A percentile compares a stretch with the other conserved stretches of the same genome.
Conservation (phyloP, 2,888 invertebrate genomes). For the Euplexia lucipara region DNA sequence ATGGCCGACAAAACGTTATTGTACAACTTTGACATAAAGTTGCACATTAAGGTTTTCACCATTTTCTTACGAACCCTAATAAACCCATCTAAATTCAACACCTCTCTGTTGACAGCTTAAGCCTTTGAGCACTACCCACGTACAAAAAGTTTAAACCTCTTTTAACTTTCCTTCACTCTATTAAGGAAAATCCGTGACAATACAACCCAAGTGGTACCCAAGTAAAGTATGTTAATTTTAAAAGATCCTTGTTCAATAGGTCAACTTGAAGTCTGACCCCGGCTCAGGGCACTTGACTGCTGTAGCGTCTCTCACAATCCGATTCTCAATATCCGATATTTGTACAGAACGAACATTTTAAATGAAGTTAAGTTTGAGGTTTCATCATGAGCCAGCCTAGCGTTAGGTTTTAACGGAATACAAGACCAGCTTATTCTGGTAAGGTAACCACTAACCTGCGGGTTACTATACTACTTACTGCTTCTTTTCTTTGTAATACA, state of each 20-base stretch:
- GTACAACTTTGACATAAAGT: too few relatives aligned
- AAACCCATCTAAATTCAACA: constrained; percentile 45
- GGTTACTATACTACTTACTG: too few relatives aligned
- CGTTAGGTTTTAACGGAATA: too few relatives aligned
- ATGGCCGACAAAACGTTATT: too few relatives aligned
- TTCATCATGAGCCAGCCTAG: background rate
- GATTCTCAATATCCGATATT: constrained; percentile 35
- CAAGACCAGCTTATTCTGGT: too few relatives aligned
- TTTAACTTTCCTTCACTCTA: constrained; percentile 27
- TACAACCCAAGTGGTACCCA: constrained; percentile 30
- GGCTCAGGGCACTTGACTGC: constrained; percentile 30
- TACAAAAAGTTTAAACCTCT: constrained; percentile 25
- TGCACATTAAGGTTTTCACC: too few relatives aligned
- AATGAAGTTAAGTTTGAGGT: background rate
- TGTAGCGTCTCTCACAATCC: constrained; percentile 23
- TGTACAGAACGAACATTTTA: constrained; percentile 10
- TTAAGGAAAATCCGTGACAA: constrained; percentile 33
- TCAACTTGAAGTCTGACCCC: constrained; percentile 41
- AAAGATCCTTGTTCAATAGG: constrained; percentile 45
- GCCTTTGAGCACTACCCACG: constrained; percentile 36
- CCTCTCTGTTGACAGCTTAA: constrained; percentile 35
- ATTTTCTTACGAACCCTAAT: background rate
- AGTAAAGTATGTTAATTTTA: constrained; percentile 45
- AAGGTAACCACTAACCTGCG: too few relatives aligned
- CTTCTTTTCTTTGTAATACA: too few relatives aligned